These are phyloP conservation scores for Pseudorectes ferrugineus DNA, from an alignment of 2,113 vertebrate genomes.

Conservation along the genomic window DNA sequence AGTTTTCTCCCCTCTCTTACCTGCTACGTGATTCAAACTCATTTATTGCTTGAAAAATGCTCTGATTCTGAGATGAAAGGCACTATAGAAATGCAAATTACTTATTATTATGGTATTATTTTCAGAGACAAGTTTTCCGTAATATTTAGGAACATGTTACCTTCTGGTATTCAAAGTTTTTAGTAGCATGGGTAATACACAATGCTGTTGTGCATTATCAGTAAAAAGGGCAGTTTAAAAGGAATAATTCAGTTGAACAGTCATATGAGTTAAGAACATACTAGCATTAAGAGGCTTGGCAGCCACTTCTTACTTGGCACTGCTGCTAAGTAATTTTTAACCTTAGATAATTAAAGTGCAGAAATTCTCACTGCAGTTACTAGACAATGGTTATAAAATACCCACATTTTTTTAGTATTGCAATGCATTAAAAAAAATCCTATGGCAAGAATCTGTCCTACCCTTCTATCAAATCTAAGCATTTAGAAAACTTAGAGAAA, in stretches of 20 bases:
- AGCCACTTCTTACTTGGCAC: neutral
- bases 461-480: neutral
- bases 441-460: neutral
- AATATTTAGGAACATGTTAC: constrained; percentile 7
- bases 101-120: neutral
- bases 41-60: neutral
- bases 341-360: neutral
- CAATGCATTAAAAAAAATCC: neutral
- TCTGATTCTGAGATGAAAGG: neutral
- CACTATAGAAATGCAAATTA: neutral
- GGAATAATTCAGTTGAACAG: neutral
- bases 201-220: neutral
- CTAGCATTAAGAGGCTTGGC: neutral
- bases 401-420: neutral
- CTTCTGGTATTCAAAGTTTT: neutral
- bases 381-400: neutral
- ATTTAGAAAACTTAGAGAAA: neutral
- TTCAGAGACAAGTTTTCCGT: neutral
- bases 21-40: neutral
- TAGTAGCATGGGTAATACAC: neutral
- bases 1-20: neutral
- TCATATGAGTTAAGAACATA: neutral
- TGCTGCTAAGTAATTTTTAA: neutral
- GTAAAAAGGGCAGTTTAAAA: neutral
- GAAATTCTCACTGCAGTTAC: neutral